phyloP scores from a whole-genome alignment of 1,140 invertebrate species.

The Pachyrhynchus sulphureomaculatus region DNA sequence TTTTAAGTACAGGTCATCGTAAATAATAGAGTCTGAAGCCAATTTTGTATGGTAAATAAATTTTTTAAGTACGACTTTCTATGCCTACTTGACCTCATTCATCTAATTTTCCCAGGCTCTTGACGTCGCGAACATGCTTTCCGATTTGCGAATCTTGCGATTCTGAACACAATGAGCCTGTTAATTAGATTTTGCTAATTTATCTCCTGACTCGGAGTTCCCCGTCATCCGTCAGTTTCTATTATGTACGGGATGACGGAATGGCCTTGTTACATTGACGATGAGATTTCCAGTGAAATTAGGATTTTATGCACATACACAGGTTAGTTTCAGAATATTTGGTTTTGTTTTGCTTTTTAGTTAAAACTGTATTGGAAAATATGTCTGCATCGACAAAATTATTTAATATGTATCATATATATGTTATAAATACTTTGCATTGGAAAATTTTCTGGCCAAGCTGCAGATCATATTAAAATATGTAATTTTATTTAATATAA shows the following conservation, averaged over 20 bases:
- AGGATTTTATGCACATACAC: not conserved
- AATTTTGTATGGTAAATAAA: no score
- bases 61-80: no score
- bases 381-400: no score
- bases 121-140: slow-evolving; percentile 34
- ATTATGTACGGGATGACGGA: slow-evolving; percentile 24
- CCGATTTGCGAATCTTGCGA: slow-evolving; percentile 41
- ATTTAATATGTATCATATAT: no score
- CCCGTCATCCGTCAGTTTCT: slow-evolving; percentile 28
- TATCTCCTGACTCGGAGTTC: slow-evolving; percentile 22
- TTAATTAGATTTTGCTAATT: slow-evolving; percentile 42
- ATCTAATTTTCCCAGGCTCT: slow-evolving; percentile 35
- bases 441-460: no score
- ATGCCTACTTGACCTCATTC: slow-evolving; percentile 22
- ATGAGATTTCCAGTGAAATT: slow-evolving; percentile 8
- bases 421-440: no score
- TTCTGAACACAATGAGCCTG: slow-evolving; percentile 35
- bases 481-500: no score
- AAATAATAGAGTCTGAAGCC: no score
- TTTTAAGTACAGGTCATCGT: no score
- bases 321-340: not conserved
- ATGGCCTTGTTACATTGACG: slow-evolving; percentile 23
- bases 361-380: no score
- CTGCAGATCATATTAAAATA: no score
- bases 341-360: no score